Evolutionary conservation across 2,888 invertebrate genomes (phyloP).

Genomic region (Apomyelois bistriatella): DNA sequence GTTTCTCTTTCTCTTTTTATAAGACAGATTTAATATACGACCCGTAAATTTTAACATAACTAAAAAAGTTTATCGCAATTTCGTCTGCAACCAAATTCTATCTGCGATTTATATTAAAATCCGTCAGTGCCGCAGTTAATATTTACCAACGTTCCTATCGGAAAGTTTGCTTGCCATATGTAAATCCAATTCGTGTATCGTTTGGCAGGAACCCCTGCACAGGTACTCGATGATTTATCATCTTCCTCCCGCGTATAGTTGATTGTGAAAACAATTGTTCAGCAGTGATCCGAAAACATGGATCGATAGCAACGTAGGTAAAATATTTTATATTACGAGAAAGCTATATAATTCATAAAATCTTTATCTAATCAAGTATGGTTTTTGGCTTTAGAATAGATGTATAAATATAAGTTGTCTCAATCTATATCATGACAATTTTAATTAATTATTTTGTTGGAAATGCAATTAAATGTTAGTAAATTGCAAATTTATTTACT

Average conservation of each 20-base stretch:
- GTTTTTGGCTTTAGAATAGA: too few relatives aligned
- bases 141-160: not conserved
- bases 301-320: too few relatives aligned
- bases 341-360: too few relatives aligned
- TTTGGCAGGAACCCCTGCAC: not conserved
- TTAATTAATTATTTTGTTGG: too few relatives aligned
- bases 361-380: too few relatives aligned
- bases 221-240: slow-evolving; percentile 21
- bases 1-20: too few relatives aligned
- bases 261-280: not conserved
- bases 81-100: not conserved
- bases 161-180: slow-evolving; percentile 3
- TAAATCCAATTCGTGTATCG: slow-evolving; percentile 11
- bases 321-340: too few relatives aligned
- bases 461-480: too few relatives aligned
- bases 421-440: too few relatives aligned
- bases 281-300: not conserved
- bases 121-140: not conserved
- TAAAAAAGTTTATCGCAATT: not conserved
- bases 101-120: not conserved
- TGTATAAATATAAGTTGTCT: too few relatives aligned
- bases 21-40: too few relatives aligned
- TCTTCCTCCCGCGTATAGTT: slow-evolving; percentile 15
- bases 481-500: too few relatives aligned
- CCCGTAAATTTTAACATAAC: not conserved